A percentile compares a stretch with the other conserved stretches of the same genome.
These are phyloP conservation scores for Strix aluco DNA, from an alignment of 2,113 vertebrate genomes.

Conservation along the genomic window DNA sequence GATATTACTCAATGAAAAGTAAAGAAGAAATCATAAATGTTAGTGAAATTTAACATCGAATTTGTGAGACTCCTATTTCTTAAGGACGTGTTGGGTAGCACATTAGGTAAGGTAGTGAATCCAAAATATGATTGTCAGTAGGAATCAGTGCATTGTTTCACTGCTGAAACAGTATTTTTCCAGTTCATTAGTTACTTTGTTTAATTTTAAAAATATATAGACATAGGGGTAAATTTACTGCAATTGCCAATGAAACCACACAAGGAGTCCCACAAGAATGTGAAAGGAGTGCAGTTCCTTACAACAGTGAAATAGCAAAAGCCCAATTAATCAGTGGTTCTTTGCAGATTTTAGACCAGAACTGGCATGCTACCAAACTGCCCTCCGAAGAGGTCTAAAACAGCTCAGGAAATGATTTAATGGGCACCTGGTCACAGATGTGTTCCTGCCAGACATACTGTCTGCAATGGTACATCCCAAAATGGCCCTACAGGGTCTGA, in stretches of 20 bases:
- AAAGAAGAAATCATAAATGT: background rate
- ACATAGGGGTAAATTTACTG: background rate
- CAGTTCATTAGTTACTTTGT: background rate
- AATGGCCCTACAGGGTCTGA: slow-evolving; percentile 46
- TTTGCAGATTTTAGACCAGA: slow-evolving; percentile 55
- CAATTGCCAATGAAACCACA: slow-evolving; percentile 17
- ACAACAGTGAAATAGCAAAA: slow-evolving; percentile 18
- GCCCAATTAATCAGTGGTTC: slow-evolving; percentile 52
- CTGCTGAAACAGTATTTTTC: background rate
- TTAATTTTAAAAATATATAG: slow-evolving; percentile 1
- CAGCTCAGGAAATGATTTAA: slow-evolving; percentile 69
- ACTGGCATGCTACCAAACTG: slow-evolving; percentile 55
- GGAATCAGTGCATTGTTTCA: background rate
- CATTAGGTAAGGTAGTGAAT: background rate
- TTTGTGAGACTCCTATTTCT: background rate
- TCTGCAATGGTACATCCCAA: slow-evolving; percentile 51
- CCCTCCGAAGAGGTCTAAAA: slow-evolving; percentile 64
- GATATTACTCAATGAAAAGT: background rate
- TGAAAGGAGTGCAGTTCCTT: slow-evolving; percentile 13
- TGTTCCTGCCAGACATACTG: slow-evolving; percentile 59
- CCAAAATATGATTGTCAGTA: background rate
- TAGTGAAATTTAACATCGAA: background rate
- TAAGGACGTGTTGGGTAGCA: background rate
- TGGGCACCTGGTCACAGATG: slow-evolving; percentile 65
- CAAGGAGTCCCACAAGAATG: slow-evolving; percentile 19